Evolutionary conservation across 2,797 vertebrate genomes (phyloP).

Genomic region (Darevskia mixta): DNA sequence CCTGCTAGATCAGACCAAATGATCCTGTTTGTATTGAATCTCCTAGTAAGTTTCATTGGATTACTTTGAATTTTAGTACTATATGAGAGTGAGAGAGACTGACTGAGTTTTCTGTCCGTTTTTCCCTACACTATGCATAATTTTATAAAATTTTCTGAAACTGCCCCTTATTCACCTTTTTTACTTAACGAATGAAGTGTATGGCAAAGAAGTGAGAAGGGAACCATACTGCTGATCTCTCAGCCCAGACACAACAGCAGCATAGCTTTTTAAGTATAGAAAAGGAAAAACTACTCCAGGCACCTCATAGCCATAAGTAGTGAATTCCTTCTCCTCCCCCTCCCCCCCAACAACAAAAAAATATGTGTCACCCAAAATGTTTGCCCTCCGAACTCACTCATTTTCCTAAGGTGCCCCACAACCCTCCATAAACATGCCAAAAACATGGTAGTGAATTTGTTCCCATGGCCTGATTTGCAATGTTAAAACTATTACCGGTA

Average conservation of each 20-base stretch:
- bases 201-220: no score
- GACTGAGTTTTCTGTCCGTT: not conserved
- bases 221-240: no score
- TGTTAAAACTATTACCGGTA: not conserved
- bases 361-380: no score
- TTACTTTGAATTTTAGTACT: not conserved
- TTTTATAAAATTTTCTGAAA: not conserved
- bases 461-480: not conserved
- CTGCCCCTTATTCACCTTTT: not conserved
- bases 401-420: no score
- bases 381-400: no score
- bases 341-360: no score
- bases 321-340: no score
- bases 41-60: not conserved
- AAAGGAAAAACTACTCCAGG: no score
- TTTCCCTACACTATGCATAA: not conserved
- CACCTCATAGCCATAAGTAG: no score
- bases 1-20: not conserved
- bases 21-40: not conserved
- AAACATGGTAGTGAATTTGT: constrained; percentile 38
- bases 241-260: no score
- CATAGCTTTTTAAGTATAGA: no score
- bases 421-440: no score
- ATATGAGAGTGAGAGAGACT: not conserved
- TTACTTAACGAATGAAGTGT: not conserved